Base-by-base conservation (phyloP, 2,113 vertebrate genomes). In the Xiphias gladius region DNA sequence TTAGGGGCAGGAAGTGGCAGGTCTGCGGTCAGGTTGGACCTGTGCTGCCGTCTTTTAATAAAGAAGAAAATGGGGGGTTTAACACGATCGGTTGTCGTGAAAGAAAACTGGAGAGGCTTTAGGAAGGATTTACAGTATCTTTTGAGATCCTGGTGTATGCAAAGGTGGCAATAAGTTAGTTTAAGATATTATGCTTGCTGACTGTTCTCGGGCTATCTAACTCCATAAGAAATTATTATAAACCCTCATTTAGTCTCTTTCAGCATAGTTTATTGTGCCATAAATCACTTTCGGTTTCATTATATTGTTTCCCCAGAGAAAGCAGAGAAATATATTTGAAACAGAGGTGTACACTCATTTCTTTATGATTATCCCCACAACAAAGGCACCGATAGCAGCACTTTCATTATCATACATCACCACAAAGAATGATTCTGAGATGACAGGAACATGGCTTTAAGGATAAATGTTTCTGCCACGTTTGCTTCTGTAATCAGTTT, bases 41-140 rank as follows among this genome's bases (percentile, higher is more conserved):
- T 88, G 59, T 57, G 46, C 73, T 66, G 30, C 2, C 32, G 26
- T 69, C 65, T 55, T 86, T 89, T 85, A 85, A 89, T 86, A 89
- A 86, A 81, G 82, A 82, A 73, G 73, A 73, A 83, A 80, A 67
- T 63, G 22, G 71, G 28, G 39, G 43, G 75, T 19, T 68, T 65
- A 83, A 73, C 82, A 86, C 72, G 74, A 74, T 14, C 39, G 37
- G 26, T 50, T 82, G 88, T 76, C 79, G 55, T 70, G 4, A 58
- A 74, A 66, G 48, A 46, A 67, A 73, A 73, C 32, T 13, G 73
- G 73, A 63, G 30, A 69, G 65, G 54, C 24, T 81, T 32, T 37
- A 46, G 35, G n/a, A 52, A 54, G 73, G 62, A 88, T 86, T 83
- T 79, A 80, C 17, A 0, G 4, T 20, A 24, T 74, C 75, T 79